Evolutionary conservation across 1,140 invertebrate genomes (phyloP), one percentile per base, ranked within the genome.

Genomic region (Ctenoplectra terminalis): DNA sequence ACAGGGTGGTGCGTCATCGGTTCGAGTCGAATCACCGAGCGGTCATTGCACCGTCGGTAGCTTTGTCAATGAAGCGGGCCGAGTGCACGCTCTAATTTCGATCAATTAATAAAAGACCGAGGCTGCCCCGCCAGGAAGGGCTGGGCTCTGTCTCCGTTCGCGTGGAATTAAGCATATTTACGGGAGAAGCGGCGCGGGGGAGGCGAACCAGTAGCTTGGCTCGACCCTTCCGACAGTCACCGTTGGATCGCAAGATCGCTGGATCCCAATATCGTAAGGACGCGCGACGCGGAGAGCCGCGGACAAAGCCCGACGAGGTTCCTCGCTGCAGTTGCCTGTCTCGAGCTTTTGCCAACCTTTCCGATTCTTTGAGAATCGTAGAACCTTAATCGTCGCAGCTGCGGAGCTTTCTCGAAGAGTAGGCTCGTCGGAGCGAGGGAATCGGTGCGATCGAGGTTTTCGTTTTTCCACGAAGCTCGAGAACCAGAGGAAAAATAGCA

Each of bases 41-140:
- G 90, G 88, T 90, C 90, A 88, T 90, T 90, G 90, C 88, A 90
- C 90, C 60, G 86, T 85, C 84, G 86, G 81, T 84, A 72, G 84
- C 79, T 85, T 84, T 85, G 86, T 88, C 90, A 89, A 90, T 89
- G 82, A 90, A 89, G 76, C 84, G 75, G 81, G 71, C 82, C 85
- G 88, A 84, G 83, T 86, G 82, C 80, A 78, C 84, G 85, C 82
- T 88, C 87, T 88, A 87, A 89, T 89, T 87, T 89, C 88, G 86
- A 89, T 89, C 87, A 89, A 89, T 89, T 88, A 89, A 89, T 88
- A 87, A 82, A 82, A 89, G 87, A 74, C 87, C 43, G 67, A 48
- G 79, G 78, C 64, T 56, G 72, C 40, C 66, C 80, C 67, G 48
- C 77, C 64, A 86, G 79, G 69, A 81, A 85, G 78, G 74, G 74